These are phyloP conservation scores for Epinotia ramella DNA, from an alignment of 2,888 invertebrate species.

Conservation along the genomic window DNA sequence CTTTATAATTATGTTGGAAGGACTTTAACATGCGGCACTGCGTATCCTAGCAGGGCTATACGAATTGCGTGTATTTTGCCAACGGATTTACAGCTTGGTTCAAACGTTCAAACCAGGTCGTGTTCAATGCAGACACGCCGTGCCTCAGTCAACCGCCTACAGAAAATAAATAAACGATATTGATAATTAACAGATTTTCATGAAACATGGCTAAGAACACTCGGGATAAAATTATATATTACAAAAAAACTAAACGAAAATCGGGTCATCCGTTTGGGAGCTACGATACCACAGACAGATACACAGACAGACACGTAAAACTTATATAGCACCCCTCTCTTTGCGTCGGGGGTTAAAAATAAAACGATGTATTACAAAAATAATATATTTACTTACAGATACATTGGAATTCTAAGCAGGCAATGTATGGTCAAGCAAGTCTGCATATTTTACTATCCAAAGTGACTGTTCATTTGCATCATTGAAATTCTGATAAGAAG, in stretches of 20 bases:
- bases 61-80: neutral
- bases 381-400: conserved; percentile 61
- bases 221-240: no score
- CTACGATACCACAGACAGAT: no score
- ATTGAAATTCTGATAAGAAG: conserved; percentile 13
- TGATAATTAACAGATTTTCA: no score
- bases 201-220: no score
- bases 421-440: conserved; percentile 24
- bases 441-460: conserved; percentile 10
- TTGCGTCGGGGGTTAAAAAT: no score
- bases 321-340: no score
- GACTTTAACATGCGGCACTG: neutral
- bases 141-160: neutral
- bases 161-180: neutral
- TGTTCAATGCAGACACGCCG: neutral
- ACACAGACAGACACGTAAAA: no score
- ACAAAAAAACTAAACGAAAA: no score
- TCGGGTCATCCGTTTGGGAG: no score
- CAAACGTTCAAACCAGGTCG: no score
- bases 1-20: neutral
- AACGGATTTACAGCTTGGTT: neutral
- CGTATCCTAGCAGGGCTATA: neutral
- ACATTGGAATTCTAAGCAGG: conserved; percentile 64
- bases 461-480: neutral
- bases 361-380: neutral